Evolutionary conservation across 2,888 invertebrate genomes (phyloP).

Genomic region (Folsomia manolachei): DNA sequence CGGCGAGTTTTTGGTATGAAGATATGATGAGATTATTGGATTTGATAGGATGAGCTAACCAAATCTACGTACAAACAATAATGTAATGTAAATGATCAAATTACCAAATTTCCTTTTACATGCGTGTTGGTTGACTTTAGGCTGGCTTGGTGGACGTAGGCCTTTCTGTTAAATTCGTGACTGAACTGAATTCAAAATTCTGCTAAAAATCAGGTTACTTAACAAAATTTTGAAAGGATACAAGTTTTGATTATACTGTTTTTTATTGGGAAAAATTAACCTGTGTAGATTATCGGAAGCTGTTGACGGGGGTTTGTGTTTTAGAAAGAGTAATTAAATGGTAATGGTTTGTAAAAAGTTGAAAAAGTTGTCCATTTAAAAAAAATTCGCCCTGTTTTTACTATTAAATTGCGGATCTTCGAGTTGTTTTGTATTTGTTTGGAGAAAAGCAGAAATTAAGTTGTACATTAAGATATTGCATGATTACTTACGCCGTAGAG

Average conservation of each 20-base stretch:
- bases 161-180: not conserved
- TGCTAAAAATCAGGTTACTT: not conserved
- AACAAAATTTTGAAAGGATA: not conserved
- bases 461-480: too few species aligned
- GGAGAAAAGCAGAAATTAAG: too few species aligned
- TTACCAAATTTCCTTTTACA: not conserved
- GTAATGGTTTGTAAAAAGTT: not conserved
- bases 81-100: too few species aligned
- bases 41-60: constrained; percentile 2
- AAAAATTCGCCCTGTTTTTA: not conserved
- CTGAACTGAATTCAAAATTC: not conserved
- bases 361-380: not conserved
- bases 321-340: not conserved
- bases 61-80: not conserved
- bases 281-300: not conserved
- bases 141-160: too few species aligned
- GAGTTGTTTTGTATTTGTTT: too few species aligned
- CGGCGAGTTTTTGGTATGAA: not conserved
- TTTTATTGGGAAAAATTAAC: not conserved
- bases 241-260: too few species aligned
- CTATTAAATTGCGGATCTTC: too few species aligned
- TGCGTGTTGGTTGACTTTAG: not conserved
- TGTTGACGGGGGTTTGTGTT: constrained; percentile 1
- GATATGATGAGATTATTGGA: constrained; percentile 18
- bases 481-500: too few species aligned